Percentiles rank a stretch among this genome's conserved stretches.
These are phyloP conservation scores for Nymphicus hollandicus DNA, from an alignment of 2,113 vertebrate genomes.

Conservation along the genomic window DNA sequence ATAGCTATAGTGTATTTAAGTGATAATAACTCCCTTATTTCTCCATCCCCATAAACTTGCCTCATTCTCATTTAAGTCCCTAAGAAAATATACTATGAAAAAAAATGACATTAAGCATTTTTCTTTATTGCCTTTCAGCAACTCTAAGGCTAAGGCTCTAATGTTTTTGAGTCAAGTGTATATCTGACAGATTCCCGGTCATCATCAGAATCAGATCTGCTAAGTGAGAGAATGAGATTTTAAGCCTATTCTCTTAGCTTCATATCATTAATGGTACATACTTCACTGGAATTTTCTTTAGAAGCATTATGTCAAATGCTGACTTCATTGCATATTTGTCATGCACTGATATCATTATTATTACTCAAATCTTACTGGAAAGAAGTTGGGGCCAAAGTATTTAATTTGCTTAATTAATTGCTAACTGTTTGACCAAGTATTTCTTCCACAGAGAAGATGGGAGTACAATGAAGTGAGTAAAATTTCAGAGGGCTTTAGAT, in stretches of 20 bases:
- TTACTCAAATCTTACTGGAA: conserved; percentile 49
- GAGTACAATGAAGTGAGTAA: conserved; percentile 54
- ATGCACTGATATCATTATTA: conserved; percentile 4
- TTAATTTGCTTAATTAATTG: conserved; percentile 50
- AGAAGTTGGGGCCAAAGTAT: conserved; percentile 17
- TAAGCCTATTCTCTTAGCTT: background rate
- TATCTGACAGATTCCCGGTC: background rate
- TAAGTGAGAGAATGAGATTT: background rate
- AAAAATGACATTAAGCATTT: background rate
- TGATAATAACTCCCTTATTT: background rate
- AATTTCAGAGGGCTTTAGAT: conserved; percentile 30
- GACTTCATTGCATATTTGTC: conserved; percentile 53
- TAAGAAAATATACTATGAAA: background rate
- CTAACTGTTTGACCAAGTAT: conserved; percentile 39
- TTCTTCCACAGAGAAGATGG: conserved; percentile 10
- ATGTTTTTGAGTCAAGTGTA: background rate
- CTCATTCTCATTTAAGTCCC: background rate
- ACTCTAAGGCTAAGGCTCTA: background rate
- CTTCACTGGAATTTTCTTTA: conserved; percentile 3
- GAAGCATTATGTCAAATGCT: conserved; percentile 28
- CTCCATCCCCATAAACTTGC: background rate
- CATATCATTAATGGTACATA: background rate
- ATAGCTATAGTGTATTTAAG: background rate
- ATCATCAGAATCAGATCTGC: background rate
- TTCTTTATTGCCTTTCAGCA: background rate